Evolutionary conservation across 2,888 invertebrate species (phyloP), one percentile per base, ranked within the genome.

Genomic region (Metellina segmentata): DNA sequence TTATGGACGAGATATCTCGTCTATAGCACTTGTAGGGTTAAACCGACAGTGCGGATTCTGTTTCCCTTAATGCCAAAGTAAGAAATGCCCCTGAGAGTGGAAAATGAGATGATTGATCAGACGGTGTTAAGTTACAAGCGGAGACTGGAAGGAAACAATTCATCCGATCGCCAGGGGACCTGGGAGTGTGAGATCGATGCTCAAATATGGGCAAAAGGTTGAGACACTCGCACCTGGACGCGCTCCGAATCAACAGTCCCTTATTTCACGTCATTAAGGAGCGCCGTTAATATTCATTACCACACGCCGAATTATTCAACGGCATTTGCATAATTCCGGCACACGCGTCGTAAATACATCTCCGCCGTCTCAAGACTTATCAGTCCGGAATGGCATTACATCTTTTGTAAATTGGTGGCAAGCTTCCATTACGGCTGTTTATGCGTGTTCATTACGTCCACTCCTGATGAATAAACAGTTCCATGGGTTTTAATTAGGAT

Each of bases 251-350:
- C 81, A 87, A 53, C 87, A 51, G 82, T 74, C 51, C 53, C 83
- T 61, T 49, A 70, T 71, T 51, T 48, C 8, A 61, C 71, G 53
- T 78, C 83, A 89, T 89, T 83, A 86, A 77, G 83, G 78, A 83
- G 13, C 49, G 19, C 85, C 89, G 90, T 90, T 85, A 85, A 85
- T 85, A 90, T 90, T 90, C 90, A 90, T 90, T 90, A 85, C 81
- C 51, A 20, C 71, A 48, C 79, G 61, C 61, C 75, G 85, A 85
- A 90, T 90, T 90, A 90, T 90, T 90, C 90, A 90, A 51, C 49
- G 85, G 61, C 85, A 90, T 90, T 81, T 90, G 81, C 90, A 90
- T 90, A 90, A 90, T 86, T 90, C 51, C 51, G 70, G 51, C 61
- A 48, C 53, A 19, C 19, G 34, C 52, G 49, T 70, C 52, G 69